Base-by-base conservation (phyloP, 2,888 invertebrate genomes). In the Aquatica leii region DNA sequence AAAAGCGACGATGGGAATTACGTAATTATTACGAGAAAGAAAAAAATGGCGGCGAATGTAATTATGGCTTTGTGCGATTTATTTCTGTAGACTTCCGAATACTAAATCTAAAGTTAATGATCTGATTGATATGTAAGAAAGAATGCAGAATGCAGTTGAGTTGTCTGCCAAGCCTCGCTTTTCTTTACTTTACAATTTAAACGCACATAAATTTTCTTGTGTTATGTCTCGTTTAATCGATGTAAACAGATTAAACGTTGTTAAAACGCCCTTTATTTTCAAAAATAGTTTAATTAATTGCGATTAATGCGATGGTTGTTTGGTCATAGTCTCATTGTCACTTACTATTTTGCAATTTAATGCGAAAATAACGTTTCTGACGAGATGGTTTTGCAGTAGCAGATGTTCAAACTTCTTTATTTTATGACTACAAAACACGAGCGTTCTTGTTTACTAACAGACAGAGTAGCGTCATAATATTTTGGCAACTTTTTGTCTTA, bases 41-140 rank as follows among this genome's bases (percentile, higher is more conserved):
- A 37, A 24, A 24, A 24, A 24, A 24, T 24, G 24, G 24, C 24
- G 4, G 24, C 24, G 24, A 4, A 12, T 37, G 18, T 17, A 41
- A 35, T 35, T 35, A 34, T 17, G 14, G 43, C 17, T 49, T 54
- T 54, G 6, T 21, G 18, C 53, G 15, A 54, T 40, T 54, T 60
- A 60, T 60, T 60, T 60, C 54, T 48, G 60, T 60, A 49, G 37
- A 60, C 54, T 60, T 60, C 60, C 54, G 53, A 60, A 60, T 60
- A 54, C 37, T 60, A 54, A 60, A 59, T 53, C 9, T 37, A 48
- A 60, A 49, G 60, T 50, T 60, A 60, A 60, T 17, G 60, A 60
- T 60, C 60, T 60, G 60, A 60, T 60, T 60, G 60, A 60, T 60
- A 60, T 60, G 60, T 52, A 51, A 17, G 12, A 60, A 35, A 55